Base-by-base conservation (phyloP, 2,888 invertebrate species). In the Acleris laterana region DNA sequence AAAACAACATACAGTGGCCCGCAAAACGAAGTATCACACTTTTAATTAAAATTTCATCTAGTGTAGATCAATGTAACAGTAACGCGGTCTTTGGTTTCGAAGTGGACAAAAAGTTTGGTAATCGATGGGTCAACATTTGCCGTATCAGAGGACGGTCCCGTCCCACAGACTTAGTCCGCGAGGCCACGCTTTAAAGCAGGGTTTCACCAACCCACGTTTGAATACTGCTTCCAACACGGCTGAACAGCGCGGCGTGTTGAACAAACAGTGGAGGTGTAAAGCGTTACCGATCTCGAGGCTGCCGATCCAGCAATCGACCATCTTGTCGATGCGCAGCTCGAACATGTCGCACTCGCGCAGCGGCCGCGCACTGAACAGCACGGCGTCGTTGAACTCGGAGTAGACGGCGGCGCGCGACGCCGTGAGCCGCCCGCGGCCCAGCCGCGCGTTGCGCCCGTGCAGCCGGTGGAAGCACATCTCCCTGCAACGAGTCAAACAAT, bases 381-480 rank as follows among this genome's bases (percentile, higher is more conserved):
- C 98, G 0, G 98, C 98, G 83, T 98, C 98, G 83, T 98, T 98
- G 87, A 98, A 99, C 93, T 98, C 98, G 0, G 97, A 97, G 71
- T 96, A 94, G 5, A 98, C 97, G 71, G 97, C 95, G 16, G 97
- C 97, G 46, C 98, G 94, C 51, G 96, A 95, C 0, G 98, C 98
- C 0, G 97, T 97, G 70, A 97, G 86, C 0, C 98, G 97, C 73
- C 96, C 96, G 82, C 97, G 97, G 19, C 96, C 95, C 52, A 99
- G 95, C 19, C 96, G 94, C 0, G 98, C 98, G 88, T 98, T 98
- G 74, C 96, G 95, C 0, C 98, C 98, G 85, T 98, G 98, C 16
- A 98, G 95, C 63, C 95, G 95, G 85, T 98, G 98, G 87, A 99
- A 98, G 67, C 97, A 94, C 79, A 98, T 93, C 80, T 97, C 96